Evolutionary conservation across 2,888 invertebrate species (phyloP).

Genomic region (Bellardia bayeri): DNA sequence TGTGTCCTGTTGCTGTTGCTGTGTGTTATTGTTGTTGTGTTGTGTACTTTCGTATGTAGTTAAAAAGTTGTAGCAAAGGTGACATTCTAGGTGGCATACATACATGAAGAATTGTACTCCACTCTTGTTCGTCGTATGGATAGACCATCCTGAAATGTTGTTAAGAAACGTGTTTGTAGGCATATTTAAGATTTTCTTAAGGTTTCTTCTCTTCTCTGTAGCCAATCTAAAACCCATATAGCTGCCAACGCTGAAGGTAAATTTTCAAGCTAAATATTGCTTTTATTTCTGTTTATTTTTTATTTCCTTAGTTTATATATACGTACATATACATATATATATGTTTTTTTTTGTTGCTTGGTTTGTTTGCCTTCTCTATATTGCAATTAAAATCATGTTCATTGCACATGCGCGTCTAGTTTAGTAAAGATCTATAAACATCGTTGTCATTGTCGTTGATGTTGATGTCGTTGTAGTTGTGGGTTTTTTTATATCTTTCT

Average conservation of each 20-base stretch:
- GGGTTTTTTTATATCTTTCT: conserved; percentile 53
- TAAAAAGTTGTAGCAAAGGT: conserved; percentile 74
- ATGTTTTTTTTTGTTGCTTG: conserved; percentile 23
- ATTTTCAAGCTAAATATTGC: conserved; percentile 38
- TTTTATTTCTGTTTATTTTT: conserved; percentile 54
- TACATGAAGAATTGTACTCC: conserved; percentile 69
- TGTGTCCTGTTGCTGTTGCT: conserved; percentile 62
- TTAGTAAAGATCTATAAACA: conserved; percentile 69
- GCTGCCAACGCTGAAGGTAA: conserved; percentile 35
- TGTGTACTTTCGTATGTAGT: conserved; percentile 55
- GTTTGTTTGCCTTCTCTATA: conserved; percentile 44
- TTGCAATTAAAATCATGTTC: conserved; percentile 77
- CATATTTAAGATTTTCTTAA: conserved; percentile 71
- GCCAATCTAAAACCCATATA: conserved; percentile 9
- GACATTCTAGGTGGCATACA: conserved; percentile 74
- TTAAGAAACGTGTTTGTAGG: conserved; percentile 70
- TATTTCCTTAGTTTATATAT: conserved; percentile 40
- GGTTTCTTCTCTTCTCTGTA: conserved; percentile 45
- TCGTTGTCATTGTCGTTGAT: conserved; percentile 58
- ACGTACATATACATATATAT: too few species aligned
- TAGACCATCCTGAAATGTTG: conserved; percentile 57
- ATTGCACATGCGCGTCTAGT: conserved; percentile 74
- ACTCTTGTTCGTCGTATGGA: conserved; percentile 48
- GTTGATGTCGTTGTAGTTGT: conserved; percentile 44
- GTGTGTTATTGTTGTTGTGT: conserved; percentile 31